Percentiles rank a stretch among this genome's conserved stretches.
phyloP scores from a whole-genome alignment of 2,797 vertebrate species.

The Meda fulgida region DNA sequence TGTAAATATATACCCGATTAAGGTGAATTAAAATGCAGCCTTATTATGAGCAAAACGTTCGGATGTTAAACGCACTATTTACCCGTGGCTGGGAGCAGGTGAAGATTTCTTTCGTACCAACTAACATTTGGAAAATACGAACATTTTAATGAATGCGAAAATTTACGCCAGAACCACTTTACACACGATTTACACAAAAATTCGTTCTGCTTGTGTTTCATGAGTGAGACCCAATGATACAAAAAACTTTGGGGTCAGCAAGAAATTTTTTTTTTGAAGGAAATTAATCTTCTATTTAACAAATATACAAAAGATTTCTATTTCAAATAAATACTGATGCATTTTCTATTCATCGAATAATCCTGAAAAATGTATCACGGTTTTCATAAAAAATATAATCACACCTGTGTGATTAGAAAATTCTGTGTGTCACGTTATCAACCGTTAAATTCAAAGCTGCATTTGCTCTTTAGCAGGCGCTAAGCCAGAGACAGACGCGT shows the following conservation, averaged over 20 bases:
- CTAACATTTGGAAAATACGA: no score
- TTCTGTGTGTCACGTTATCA: not conserved
- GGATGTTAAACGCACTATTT: no score
- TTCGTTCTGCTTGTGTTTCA: no score
- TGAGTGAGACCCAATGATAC: no score
- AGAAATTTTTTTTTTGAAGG: not conserved
- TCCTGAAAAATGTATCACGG: not conserved
- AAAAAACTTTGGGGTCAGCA: not conserved
- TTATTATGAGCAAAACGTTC: no score
- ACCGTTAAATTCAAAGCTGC: not conserved
- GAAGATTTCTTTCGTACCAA: no score
- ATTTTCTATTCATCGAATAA: not conserved
- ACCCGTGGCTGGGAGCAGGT: no score
- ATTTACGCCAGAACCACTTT: no score
- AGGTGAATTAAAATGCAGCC: no score
- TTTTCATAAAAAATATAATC: not conserved
- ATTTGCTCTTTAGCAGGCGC: not conserved
- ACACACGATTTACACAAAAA: no score
- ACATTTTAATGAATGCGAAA: no score
- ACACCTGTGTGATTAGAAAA: not conserved
- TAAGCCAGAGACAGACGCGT: not conserved
- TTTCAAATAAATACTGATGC: not conserved
- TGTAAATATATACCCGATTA: no score
- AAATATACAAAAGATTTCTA: not conserved
- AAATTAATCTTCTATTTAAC: not conserved